Base-by-base conservation (phyloP, 2,888 invertebrate species). In the Hesperia comma region DNA sequence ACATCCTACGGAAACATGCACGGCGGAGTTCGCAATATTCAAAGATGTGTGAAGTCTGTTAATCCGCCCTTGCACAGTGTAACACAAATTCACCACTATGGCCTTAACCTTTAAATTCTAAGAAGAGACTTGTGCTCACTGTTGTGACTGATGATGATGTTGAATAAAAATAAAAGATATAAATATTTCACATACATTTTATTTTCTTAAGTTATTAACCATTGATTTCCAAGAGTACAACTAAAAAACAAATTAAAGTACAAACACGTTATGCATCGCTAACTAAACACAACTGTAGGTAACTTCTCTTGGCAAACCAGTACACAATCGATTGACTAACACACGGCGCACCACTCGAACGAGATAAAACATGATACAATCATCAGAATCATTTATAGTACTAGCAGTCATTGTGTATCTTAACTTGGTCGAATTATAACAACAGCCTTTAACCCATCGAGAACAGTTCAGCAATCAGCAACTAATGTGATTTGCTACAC, bases 231-330 rank as follows among this genome's bases (percentile, higher is more conserved):
- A 92, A 92, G 91, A 92, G 91, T 92, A 92, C 86, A 92, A 92
- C 92, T 92, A 92, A 92, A 92, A 92, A 92, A 92, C 92, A 92
- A 92, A 92, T 92, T 92, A 92, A 91, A 92, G 92, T 92, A 92
- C 92, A 92, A 92, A 92, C 92, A 92, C 91, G 92, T 92, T 92
- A 92, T 91, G 92, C 88, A 90, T 90, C 83, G 87, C 90, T 92
- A 92, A 90, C 87, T 91, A 87, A 91, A 91, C 90, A 90, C 90
- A 91, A 92, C 88, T 92, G 90, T 90, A 90, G 92, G 92, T 92
- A 92, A 92, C 92, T 92, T 90, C 90, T 91, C 92, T 90, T 90
- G 92, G 92, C 92, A 91, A 91, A 90, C 89, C 90, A 85, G 82
- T 87, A 84, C 86, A 87, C 85, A 83, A 83, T 86, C 85, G 79